Conservation (phyloP, 2,113 vertebrate species). For the Paracanthobrama guichenoti region DNA sequence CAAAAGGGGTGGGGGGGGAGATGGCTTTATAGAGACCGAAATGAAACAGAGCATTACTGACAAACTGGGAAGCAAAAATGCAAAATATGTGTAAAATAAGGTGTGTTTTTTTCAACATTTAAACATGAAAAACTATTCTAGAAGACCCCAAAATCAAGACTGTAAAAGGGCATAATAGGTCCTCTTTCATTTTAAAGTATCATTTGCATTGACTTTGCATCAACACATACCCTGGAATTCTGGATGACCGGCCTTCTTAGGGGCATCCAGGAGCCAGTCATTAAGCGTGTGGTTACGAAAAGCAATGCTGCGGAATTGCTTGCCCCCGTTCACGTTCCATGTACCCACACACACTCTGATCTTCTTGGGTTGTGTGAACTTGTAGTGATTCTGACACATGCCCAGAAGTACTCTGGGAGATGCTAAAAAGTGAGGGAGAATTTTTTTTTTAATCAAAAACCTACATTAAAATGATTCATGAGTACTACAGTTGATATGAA, state of each 20-base stretch:
- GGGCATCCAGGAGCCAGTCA: constrained; percentile 96
- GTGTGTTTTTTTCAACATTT: too few relatives aligned
- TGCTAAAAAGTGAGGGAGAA: constrained; percentile 69
- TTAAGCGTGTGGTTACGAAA: constrained; percentile 97
- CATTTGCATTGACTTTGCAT: not conserved
- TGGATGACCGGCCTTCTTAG: constrained; percentile 84
- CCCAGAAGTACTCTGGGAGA: constrained; percentile 91
- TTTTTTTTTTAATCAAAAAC: constrained; percentile 13
- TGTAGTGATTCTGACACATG: constrained; percentile 95
- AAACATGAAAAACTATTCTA: too few relatives aligned
- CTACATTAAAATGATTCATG: not conserved
- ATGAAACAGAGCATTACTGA: too few relatives aligned
- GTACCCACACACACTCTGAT: constrained; percentile 90
- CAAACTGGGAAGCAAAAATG: too few relatives aligned
- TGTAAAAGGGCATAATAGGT: too few relatives aligned
- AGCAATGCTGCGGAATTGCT: constrained; percentile 97
- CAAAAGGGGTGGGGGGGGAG: too few relatives aligned
- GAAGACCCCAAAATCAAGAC: too few relatives aligned
- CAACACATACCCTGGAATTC: constrained; percentile 87
- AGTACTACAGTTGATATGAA: not conserved
- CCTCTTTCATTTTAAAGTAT: not conserved
- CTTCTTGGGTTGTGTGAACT: constrained; percentile 89
- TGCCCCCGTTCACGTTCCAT: constrained; percentile 97
- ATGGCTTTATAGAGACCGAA: too few relatives aligned
- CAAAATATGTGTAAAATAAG: too few relatives aligned